Evolutionary conservation across 2,888 invertebrate genomes (phyloP).

Genomic region (Leptinotarsa tumamoca): DNA sequence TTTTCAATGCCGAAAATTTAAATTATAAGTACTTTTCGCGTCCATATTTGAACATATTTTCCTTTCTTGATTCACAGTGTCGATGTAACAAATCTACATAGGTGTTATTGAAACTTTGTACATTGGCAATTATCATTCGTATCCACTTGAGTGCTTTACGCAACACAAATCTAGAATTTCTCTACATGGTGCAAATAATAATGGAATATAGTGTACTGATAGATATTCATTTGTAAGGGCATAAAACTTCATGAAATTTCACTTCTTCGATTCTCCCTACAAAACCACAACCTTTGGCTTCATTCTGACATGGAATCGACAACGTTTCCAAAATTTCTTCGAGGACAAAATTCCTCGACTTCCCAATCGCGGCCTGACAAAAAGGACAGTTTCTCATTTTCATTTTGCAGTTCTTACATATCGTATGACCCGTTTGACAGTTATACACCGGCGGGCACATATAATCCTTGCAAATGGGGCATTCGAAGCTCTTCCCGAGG

Average conservation of each 20-base stretch:
- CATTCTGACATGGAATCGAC: slow-evolving; percentile 55
- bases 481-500: slow-evolving; percentile 51
- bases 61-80: too few species aligned
- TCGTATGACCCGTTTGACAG: slow-evolving; percentile 58
- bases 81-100: too few species aligned
- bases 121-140: too few species aligned
- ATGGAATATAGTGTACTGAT: not conserved
- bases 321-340: slow-evolving; percentile 54
- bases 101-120: too few species aligned
- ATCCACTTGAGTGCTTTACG: too few species aligned
- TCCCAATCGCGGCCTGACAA: slow-evolving; percentile 52
- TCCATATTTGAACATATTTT: too few species aligned
- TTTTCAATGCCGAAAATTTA: too few species aligned
- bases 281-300: slow-evolving; percentile 52
- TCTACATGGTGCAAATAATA: too few species aligned
- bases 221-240: slow-evolving; percentile 31
- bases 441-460: slow-evolving; percentile 59
- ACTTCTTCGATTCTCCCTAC: slow-evolving; percentile 42
- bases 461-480: slow-evolving; percentile 59
- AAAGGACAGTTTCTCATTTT: slow-evolving; percentile 53
- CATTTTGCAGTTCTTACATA: slow-evolving; percentile 55
- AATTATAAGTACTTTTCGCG: too few species aligned
- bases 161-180: too few species aligned
- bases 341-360: slow-evolving; percentile 55
- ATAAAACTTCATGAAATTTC: slow-evolving; percentile 43